Percentiles rank a stretch among this genome's conserved stretches.
Evolutionary conservation across 2,797 vertebrate genomes (phyloP).

Genomic region (Tapera naevia): DNA sequence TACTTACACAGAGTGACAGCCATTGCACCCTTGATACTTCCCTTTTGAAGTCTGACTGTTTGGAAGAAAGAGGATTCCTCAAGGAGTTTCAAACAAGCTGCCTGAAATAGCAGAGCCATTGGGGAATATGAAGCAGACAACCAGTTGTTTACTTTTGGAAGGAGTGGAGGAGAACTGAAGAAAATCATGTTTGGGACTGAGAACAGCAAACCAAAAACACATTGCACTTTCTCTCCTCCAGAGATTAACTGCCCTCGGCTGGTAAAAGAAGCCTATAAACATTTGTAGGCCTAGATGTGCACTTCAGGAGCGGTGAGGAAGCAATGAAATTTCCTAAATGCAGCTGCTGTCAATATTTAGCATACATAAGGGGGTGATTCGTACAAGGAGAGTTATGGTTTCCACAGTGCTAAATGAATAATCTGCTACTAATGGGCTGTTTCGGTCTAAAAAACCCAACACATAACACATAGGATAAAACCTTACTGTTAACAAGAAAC

Average conservation of each 20-base stretch:
- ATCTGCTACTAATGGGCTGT: not conserved
- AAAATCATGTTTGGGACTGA: not conserved
- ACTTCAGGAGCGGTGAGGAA: not conserved
- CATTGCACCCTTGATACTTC: not conserved
- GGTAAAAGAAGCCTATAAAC: not conserved
- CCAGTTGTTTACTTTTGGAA: not conserved
- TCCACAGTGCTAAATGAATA: not conserved
- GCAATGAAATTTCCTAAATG: conserved; percentile 2
- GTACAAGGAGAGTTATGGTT: not conserved
- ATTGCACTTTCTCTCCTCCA: not conserved
- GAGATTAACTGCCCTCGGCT: not conserved
- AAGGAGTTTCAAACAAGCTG: conserved; percentile 11
- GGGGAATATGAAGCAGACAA: not conserved
- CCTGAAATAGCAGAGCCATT: not conserved
- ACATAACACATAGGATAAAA: not conserved
- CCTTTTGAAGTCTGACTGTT: conserved; percentile 20
- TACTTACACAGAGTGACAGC: not conserved
- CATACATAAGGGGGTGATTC: not conserved
- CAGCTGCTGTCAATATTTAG: not conserved
- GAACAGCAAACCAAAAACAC: not conserved
- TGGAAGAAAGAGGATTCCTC: not conserved
- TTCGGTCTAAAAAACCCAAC: not conserved
- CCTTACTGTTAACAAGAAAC: not conserved
- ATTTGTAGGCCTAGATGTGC: not conserved
- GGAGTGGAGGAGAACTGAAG: conserved; percentile 1